Conservation (phyloP, 1,140 invertebrate species). For the Listronotus oregonensis region DNA sequence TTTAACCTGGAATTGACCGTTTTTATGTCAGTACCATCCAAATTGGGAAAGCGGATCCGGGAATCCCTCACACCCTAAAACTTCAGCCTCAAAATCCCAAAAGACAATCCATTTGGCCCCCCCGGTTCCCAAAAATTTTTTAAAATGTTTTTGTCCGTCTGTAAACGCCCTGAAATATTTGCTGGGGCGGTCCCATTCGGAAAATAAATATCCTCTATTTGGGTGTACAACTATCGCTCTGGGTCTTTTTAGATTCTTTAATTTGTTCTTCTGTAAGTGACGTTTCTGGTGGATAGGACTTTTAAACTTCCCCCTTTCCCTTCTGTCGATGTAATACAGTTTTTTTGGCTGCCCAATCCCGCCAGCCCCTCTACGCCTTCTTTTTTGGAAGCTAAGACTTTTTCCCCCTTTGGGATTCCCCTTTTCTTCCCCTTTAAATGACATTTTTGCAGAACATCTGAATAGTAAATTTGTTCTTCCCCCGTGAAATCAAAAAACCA, state of each 20-base stretch:
- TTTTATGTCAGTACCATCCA: constrained; percentile 91
- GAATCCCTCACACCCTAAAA: constrained; percentile 96
- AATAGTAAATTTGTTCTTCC: constrained; percentile 94
- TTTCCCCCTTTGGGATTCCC: constrained; percentile 86
- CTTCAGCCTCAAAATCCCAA: constrained; percentile 85
- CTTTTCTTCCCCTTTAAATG: constrained; percentile 90
- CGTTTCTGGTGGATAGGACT: constrained; percentile 85
- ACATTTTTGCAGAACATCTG: constrained; percentile 96
- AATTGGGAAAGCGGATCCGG: constrained; percentile 91
- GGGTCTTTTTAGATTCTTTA: constrained; percentile 89
- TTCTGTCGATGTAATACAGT: constrained; percentile 96
- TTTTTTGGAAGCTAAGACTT: constrained; percentile 93
- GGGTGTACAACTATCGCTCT: constrained; percentile 96
- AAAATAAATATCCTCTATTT: constrained; percentile 91
- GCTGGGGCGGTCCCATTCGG: constrained; percentile 96
- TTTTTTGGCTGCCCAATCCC: constrained; percentile 98
- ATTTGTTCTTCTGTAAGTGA: constrained; percentile 81
- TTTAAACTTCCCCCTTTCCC: constrained; percentile 95
- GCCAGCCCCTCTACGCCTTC: constrained; percentile 97
- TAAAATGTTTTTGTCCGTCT: constrained; percentile 90
- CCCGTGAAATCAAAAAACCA: constrained; percentile 94
- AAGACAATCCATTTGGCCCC: constrained; percentile 94
- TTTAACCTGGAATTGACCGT: constrained; percentile 89
- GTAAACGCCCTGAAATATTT: constrained; percentile 91
- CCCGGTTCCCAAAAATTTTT: constrained; percentile 91